Evolutionary conservation across 2,888 invertebrate species (phyloP).

Genomic region (Spicauda simplicius): DNA sequence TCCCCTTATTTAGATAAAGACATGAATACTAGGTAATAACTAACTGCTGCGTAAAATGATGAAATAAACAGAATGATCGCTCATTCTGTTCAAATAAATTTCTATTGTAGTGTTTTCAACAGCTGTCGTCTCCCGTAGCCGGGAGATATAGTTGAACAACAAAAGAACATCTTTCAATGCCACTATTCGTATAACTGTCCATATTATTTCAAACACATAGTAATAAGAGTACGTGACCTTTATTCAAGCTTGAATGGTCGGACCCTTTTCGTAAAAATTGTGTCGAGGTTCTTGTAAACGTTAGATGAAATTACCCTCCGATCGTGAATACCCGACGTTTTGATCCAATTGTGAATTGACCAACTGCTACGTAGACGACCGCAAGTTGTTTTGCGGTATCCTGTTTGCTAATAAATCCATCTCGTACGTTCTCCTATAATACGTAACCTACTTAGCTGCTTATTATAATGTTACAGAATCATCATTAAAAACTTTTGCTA

Average conservation of each 20-base stretch:
- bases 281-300: slow-evolving; percentile 32
- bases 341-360: slow-evolving; percentile 11
- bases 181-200: not conserved
- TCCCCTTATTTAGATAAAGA: not conserved
- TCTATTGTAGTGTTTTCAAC: not conserved
- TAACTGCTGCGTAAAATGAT: not conserved
- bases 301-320: slow-evolving; percentile 31
- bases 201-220: slow-evolving; percentile 21
- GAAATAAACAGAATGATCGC: no score
- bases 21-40: slow-evolving; percentile 5
- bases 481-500: not conserved
- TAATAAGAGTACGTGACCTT: slow-evolving; percentile 25
- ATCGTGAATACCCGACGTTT: slow-evolving; percentile 1
- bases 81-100: not conserved
- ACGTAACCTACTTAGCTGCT: not conserved
- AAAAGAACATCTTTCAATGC: slow-evolving; percentile 11
- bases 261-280: slow-evolving; percentile 34
- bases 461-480: not conserved
- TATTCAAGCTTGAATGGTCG: slow-evolving; percentile 31
- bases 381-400: slow-evolving; percentile 31
- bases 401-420: slow-evolving; percentile 23
- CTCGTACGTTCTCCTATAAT: slow-evolving; percentile 11
- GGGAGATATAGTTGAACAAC: slow-evolving; percentile 4
- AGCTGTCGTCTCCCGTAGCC: not conserved
- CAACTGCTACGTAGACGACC: slow-evolving; percentile 12